Percentiles rank a stretch among this genome's conserved stretches.
phyloP scores from a whole-genome alignment of 2,797 vertebrate genomes.

The Sebastes steindachneri region DNA sequence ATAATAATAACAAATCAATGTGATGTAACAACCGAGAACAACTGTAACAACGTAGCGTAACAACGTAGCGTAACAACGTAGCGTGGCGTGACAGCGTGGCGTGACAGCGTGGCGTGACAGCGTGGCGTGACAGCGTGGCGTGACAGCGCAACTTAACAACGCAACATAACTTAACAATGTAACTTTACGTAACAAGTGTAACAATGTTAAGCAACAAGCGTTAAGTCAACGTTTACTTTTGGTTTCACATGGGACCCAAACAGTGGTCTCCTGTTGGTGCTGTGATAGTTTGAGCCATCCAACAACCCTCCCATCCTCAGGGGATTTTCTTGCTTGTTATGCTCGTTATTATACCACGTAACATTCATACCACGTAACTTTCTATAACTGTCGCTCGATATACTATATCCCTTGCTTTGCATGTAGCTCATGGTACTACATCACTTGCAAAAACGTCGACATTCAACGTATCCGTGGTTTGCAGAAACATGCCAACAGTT shows the following conservation, averaged over 20 bases:
- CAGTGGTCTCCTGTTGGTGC: too few species aligned
- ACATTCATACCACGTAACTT: not conserved
- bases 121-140: too few species aligned
- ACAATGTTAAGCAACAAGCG: not conserved
- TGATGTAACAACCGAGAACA: too few species aligned
- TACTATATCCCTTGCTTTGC: not conserved
- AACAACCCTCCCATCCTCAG: not conserved
- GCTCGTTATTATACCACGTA: not conserved
- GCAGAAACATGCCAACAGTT: not conserved
- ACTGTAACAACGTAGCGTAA: too few species aligned
- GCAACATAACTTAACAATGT: too few species aligned
- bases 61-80: accelerated
- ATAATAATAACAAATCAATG: too few species aligned
- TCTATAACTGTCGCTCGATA: not conserved
- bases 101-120: too few species aligned
- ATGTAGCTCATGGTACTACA: not conserved
- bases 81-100: too few species aligned
- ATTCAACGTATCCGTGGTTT: not conserved
- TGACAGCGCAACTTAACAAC: too few species aligned
- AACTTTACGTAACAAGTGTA: not conserved
- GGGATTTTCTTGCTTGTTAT: not conserved
- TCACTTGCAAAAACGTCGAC: not conserved
- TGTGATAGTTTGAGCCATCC: not conserved
- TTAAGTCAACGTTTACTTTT: not conserved
- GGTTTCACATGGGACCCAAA: not conserved